Conservation (phyloP, 2,797 vertebrate genomes). For the Alosa sapidissima region DNA sequence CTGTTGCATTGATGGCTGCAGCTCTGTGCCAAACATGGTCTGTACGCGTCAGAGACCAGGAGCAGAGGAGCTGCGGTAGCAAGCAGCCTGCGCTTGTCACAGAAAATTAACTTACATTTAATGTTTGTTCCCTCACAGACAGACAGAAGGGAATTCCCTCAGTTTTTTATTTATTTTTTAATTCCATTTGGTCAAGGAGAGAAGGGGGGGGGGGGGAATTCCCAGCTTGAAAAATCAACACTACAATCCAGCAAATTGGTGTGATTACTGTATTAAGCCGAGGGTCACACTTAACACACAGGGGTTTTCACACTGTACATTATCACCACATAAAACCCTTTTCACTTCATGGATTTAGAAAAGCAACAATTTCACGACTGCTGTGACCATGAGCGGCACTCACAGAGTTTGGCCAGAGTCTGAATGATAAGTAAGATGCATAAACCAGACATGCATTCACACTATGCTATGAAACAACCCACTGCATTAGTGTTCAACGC, state of each 20-base stretch:
- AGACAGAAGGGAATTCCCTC: neutral
- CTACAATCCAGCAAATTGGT: slow-evolving; percentile 9
- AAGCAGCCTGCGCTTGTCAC: neutral
- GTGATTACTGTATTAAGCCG: slow-evolving; percentile 6
- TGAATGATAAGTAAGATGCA: slow-evolving; percentile 22
- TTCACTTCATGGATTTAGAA: neutral
- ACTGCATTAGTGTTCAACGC: slow-evolving; percentile 40
- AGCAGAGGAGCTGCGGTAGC: neutral
- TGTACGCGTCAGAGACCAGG: neutral
- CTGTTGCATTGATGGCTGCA: neutral
- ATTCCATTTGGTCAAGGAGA: neutral
- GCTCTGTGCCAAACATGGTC: neutral
- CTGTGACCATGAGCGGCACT: neutral
- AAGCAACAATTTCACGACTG: neutral
- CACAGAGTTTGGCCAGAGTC: neutral
- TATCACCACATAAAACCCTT: slow-evolving; percentile 1
- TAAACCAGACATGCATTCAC: slow-evolving; percentile 6
- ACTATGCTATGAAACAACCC: slow-evolving; percentile 22
- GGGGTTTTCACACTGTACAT: neutral
- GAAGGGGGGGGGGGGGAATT: neutral
- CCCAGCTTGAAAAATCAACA: slow-evolving; percentile 11
- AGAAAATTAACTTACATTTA: neutral
- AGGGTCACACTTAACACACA: neutral
- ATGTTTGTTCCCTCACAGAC: neutral
- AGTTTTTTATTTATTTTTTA: neutral